phyloP scores from a whole-genome alignment of 2,888 invertebrate species.

The Volucella zonaria region DNA sequence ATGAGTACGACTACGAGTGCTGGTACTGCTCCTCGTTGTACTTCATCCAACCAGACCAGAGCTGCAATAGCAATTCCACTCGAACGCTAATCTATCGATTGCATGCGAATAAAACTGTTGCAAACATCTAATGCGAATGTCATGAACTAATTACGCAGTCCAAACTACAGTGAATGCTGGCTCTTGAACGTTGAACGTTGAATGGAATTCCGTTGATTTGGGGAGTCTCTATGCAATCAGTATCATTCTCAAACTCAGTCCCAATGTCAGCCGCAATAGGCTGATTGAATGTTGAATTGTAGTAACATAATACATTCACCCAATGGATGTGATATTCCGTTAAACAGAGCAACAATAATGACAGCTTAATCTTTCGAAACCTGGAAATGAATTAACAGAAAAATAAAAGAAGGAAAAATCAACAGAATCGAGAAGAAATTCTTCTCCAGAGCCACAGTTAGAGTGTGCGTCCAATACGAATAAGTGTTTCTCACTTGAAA shows the following conservation, averaged over 20 bases:
- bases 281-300: background rate
- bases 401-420: constrained; percentile 31
- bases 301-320: background rate
- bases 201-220: background rate
- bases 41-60: no score
- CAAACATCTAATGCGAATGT: constrained; percentile 49
- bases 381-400: constrained; percentile 42
- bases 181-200: background rate
- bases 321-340: constrained; percentile 26
- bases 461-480: constrained; percentile 27
- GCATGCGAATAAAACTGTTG: constrained; percentile 50
- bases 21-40: no score
- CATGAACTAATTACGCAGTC: constrained; percentile 59
- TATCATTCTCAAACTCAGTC: constrained; percentile 3
- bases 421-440: constrained; percentile 20
- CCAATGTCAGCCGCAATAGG: no score
- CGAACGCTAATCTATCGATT: constrained; percentile 56
- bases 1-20: no score
- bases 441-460: constrained; percentile 9
- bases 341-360: constrained; percentile 3
- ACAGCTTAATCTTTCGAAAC: constrained; percentile 16
- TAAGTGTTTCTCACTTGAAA: constrained; percentile 30
- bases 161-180: constrained; percentile 7
- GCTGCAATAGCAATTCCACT: no score
- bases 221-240: background rate